Conservation (phyloP, 92 coral and sea anemone species). For the Epizoanthus scotinus region DNA sequence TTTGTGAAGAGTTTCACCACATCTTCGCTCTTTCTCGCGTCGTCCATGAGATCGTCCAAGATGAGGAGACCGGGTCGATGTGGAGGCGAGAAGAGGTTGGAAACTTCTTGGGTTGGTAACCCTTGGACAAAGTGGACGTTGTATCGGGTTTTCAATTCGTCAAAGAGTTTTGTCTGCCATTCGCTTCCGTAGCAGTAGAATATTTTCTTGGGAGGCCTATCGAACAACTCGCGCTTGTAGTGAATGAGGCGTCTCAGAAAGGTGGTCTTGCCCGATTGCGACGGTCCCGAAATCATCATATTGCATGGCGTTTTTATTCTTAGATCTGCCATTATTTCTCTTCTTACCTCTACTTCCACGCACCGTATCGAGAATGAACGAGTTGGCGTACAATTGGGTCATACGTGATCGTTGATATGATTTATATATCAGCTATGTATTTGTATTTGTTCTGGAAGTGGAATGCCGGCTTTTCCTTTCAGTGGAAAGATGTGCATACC, state of each 20-base stretch:
- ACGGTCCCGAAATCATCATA: background rate
- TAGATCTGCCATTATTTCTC: background rate
- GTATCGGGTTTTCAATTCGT: background rate
- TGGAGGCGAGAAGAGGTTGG: background rate
- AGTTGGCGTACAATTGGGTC: too few relatives aligned
- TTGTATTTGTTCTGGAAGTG: too few relatives aligned
- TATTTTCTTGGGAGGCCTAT: background rate
- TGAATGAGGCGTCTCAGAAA: background rate
- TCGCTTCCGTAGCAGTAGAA: conserved; percentile 16
- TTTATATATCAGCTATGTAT: too few relatives aligned
- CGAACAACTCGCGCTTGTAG: background rate
- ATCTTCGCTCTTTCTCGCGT: background rate
- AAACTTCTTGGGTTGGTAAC: background rate
- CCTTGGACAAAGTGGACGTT: background rate
- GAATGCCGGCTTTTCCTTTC: too few relatives aligned
- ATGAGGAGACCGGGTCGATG: background rate
- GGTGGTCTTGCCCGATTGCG: conserved; percentile 5
- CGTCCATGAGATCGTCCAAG: conserved; percentile 2
- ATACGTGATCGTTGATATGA: too few relatives aligned
- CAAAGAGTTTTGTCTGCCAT: background rate
- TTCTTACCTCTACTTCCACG: too few relatives aligned
- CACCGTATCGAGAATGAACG: too few relatives aligned
- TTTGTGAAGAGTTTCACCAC: background rate
- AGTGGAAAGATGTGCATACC: too few relatives aligned
- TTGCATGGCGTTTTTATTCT: background rate